These are phyloP conservation scores for Ptycholaimellus sp. DNA, from an alignment of 2,888 invertebrate genomes.

Conservation along the genomic window DNA sequence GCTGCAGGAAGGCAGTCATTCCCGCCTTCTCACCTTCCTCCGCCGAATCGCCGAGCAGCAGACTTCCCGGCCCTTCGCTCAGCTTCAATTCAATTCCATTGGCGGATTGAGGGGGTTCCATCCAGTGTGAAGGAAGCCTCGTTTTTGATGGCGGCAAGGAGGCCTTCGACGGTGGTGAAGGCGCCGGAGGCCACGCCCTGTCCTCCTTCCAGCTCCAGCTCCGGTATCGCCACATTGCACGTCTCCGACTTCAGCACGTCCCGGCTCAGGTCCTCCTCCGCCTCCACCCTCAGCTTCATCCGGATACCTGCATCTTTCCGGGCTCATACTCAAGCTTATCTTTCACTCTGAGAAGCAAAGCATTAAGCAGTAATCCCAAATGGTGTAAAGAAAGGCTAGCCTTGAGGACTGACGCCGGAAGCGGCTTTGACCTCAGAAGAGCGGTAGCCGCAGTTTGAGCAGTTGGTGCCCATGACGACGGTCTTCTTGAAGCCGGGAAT, in stretches of 20 bases:
- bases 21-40: conserved; percentile 35
- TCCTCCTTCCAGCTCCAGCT: conserved; percentile 62
- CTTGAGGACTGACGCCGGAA: conserved; percentile 58
- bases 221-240: conserved; percentile 52
- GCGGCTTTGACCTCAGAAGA: conserved; percentile 92
- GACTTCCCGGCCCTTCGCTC: conserved; percentile 38
- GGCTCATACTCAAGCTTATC: no score
- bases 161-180: conserved; percentile 81
- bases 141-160: conserved; percentile 45
- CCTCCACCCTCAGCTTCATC: conserved; percentile 47
- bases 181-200: conserved; percentile 62
- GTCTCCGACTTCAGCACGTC: conserved; percentile 82
- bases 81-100: conserved; percentile 16
- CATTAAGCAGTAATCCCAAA: no score
- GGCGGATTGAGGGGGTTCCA: no score
- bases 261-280: conserved; percentile 54
- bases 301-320: conserved; percentile 50
- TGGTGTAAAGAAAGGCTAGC: no score
- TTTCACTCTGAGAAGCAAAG: no score
- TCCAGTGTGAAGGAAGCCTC: neutral
- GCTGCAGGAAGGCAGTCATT: conserved; percentile 40
- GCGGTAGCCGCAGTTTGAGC: conserved; percentile 64
- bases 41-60: conserved; percentile 49
- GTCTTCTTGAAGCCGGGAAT: conserved; percentile 94
- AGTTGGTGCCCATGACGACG: conserved; percentile 82